These are phyloP conservation scores for Astropecten irregularis DNA, from an alignment of 53 echinoderm and acorn worm genomes.

Conservation along the genomic window DNA sequence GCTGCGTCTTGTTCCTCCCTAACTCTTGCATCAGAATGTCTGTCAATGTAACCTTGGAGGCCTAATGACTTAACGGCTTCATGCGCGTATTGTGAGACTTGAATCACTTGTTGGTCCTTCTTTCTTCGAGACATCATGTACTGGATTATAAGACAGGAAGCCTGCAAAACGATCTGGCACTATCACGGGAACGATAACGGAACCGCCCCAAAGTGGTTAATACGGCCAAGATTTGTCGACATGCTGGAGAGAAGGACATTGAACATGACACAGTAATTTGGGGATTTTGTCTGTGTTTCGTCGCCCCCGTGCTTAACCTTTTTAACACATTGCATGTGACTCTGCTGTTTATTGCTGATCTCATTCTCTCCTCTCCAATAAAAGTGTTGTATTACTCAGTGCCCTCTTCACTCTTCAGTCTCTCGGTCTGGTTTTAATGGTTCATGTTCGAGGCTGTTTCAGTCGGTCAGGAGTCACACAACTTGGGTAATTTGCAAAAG, in stretches of 20 bases:
- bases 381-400: not conserved
- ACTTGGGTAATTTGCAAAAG: not conserved
- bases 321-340: not conserved
- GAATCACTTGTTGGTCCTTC: not conserved
- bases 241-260: not conserved
- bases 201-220: conserved; percentile 19
- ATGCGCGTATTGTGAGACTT: not conserved
- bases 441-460: not conserved
- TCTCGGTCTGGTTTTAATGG: not conserved
- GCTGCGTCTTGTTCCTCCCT: no score
- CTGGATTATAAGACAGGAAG: conserved; percentile 22
- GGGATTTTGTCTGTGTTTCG: not conserved
- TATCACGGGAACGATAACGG: conserved; percentile 3
- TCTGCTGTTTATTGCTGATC: not conserved
- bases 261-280: not conserved
- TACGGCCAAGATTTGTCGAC: not conserved
- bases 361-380: not conserved
- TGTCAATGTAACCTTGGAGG: not conserved
- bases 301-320: not conserved
- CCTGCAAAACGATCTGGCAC: not conserved
- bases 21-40: not conserved
- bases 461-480: not conserved
- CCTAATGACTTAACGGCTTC: not conserved
- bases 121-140: not conserved
- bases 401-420: not conserved